Conservation (phyloP, 2,888 invertebrate genomes). For the Mesoligia furuncula region DNA sequence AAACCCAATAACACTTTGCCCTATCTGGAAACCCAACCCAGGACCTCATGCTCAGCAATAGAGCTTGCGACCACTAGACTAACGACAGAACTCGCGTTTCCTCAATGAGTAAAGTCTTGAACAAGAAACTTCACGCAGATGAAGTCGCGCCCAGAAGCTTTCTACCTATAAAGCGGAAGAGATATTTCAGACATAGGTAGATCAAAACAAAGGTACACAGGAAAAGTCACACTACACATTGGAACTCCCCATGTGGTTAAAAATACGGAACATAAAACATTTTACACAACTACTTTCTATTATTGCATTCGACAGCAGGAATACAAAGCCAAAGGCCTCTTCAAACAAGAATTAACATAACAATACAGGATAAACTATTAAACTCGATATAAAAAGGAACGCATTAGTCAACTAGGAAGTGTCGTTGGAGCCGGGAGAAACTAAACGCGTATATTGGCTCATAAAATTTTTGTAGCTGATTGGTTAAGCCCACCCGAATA, state of each 20-base stretch:
- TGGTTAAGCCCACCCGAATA: conserved; percentile 43
- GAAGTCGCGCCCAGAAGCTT: too few relatives aligned
- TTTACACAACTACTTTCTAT: conserved; percentile 31
- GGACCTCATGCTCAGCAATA: too few relatives aligned
- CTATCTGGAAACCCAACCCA: too few relatives aligned
- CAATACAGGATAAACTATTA: conserved; percentile 43
- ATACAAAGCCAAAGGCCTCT: conserved; percentile 12
- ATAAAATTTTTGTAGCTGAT: conserved; percentile 60
- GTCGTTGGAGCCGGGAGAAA: conserved; percentile 38
- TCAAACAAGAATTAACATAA: conserved; percentile 41
- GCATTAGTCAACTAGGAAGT: conserved; percentile 49
- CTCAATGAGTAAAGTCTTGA: background rate
- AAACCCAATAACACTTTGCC: background rate
- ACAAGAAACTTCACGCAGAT: too few relatives aligned
- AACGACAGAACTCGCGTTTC: background rate
- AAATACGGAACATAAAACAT: conserved; percentile 24
- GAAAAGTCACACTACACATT: conserved; percentile 13
- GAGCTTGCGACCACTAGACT: background rate
- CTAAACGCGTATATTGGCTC: conserved; percentile 35
- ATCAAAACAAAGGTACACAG: background rate
- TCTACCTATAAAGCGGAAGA: background rate
- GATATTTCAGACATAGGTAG: background rate
- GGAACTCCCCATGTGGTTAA: conserved; percentile 26
- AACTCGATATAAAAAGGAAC: conserved; percentile 51
- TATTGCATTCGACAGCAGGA: conserved; percentile 14